Evolutionary conservation across 2,113 vertebrate genomes (phyloP), one percentile per base, ranked within the genome.

Genomic region (Cyprinodon variegatus): DNA sequence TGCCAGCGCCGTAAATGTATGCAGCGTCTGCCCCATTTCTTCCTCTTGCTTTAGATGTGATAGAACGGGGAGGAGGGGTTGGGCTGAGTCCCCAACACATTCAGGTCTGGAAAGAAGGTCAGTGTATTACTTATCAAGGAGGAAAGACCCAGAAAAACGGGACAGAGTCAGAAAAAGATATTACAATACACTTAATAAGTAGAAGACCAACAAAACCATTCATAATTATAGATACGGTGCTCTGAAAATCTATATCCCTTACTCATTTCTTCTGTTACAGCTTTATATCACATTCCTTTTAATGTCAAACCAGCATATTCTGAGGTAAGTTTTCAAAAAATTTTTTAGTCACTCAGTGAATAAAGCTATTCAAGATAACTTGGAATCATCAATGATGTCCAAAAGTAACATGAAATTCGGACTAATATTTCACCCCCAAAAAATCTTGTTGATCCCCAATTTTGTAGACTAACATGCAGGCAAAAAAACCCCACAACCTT

Each of bases 1-100:
- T 87, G 81, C 70, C 76, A 79, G 79, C 48, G 66, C 43, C n/a
- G 77, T 79, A 89, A 91, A 91, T 91, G 78, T 91, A 91, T 91
- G 91, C 91, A 86, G 86, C 29, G 72, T 79, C 82, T 93, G 93
- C 87, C 92, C 92, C 90, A 93, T 90, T 93, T 95, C 81, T 88
- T 89, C 82, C 78, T 63, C 81, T 85, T 85, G 78, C 88, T 89
- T 88, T 80, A 71, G 71, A 91, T 90, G 73, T 79, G 84, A 84
- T 75, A 20, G 83, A 77, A 10, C 38, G 5, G 14, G 60, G 2
- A 20, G 41, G 40, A 60, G 2, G 74, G 74, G 66, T 40, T 40
- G 22, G 5, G 29, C 20, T 38, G 43, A 43, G 77, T 83, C 61
- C 69, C 10, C 73, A 76, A 68, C 67, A 76, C 53, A 85, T 73